Evolutionary conservation across 1,140 invertebrate species (phyloP), one percentile per base, ranked within the genome.

Genomic region (Diploscapter pachys): DNA sequence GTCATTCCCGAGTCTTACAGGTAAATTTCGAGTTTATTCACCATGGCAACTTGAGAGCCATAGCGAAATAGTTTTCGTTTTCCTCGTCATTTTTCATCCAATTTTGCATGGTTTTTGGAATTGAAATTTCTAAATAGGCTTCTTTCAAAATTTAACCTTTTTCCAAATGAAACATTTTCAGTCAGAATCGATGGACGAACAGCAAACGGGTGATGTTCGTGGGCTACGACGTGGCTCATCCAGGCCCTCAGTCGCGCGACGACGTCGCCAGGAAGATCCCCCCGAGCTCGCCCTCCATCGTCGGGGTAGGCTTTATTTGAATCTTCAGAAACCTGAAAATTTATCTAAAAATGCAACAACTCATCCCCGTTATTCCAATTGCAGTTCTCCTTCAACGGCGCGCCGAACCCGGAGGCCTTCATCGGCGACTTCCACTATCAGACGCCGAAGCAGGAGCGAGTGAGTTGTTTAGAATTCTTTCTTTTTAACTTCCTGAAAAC

Each of bases 381-480:
- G 53, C 57, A 77, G 72, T 63, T 78, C 13, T 49, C 50, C 5
- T 75, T 63, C 72, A 78, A 78, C 55, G 71, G 76, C 1, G 65
- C 55, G n/a, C 5, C 5, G 5, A 4, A 59, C 3, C 55, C 65
- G 2, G 63, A 76, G 9, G 55, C 54, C 3, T 71, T 76, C 51
- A 78, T 78, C 51, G 76, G 76, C 4, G 72, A 76, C 50, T 78
- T 69, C 71, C 59, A 63, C 57, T 78, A 78, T 31, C 76, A 78
- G 53, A 9, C 59, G 2, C 57, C 76, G 8, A 50, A 61, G 3
- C 49, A 76, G 5, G 76, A 78, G 31, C 48, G 63, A 48, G 57
- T 59, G 31, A 59, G 57, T 59, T 11, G 57, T 31, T 31, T 59
- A 59, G 31, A 11, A 2, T 59, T 11, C 31, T 11, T 31, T 31